phyloP scores from a whole-genome alignment of 2,797 vertebrate species.

The Coregonus suidteri region DNA sequence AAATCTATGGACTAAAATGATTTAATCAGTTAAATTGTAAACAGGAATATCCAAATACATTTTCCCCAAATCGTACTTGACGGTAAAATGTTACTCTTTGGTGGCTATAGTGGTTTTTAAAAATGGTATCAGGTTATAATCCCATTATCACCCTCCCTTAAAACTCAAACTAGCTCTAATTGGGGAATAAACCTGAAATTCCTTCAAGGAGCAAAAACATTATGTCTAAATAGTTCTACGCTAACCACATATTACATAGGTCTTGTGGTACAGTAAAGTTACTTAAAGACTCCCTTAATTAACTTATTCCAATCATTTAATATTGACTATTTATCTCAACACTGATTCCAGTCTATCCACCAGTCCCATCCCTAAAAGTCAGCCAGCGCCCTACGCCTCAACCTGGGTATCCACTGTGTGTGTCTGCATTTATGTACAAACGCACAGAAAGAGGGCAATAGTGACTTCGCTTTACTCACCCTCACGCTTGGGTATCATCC shows the following conservation, averaged over 20 bases:
- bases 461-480: constrained; percentile 9
- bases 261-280: background rate
- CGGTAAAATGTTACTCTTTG: constrained; percentile 58
- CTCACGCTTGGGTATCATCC: background rate
- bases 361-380: background rate
- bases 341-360: constrained; percentile 12
- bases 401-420: background rate
- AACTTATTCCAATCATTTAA: constrained; percentile 43
- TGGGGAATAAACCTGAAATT: constrained; percentile 22
- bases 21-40: constrained; percentile 13
- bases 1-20: constrained; percentile 14
- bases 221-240: background rate
- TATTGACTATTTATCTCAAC: constrained; percentile 54
- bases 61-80: constrained; percentile 2
- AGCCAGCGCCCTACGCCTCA: background rate
- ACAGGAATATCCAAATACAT: constrained; percentile 31
- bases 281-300: background rate
- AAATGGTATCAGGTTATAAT: background rate
- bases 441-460: constrained; percentile 20
- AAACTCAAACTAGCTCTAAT: background rate
- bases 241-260: background rate
- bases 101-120: constrained; percentile 20
- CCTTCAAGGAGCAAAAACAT: constrained; percentile 15
- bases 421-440: background rate
- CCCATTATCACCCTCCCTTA: background rate